Evolutionary conservation across 2,797 vertebrate genomes (phyloP), one percentile per base, ranked within the genome.

Genomic region (Moxostoma hubbsi): DNA sequence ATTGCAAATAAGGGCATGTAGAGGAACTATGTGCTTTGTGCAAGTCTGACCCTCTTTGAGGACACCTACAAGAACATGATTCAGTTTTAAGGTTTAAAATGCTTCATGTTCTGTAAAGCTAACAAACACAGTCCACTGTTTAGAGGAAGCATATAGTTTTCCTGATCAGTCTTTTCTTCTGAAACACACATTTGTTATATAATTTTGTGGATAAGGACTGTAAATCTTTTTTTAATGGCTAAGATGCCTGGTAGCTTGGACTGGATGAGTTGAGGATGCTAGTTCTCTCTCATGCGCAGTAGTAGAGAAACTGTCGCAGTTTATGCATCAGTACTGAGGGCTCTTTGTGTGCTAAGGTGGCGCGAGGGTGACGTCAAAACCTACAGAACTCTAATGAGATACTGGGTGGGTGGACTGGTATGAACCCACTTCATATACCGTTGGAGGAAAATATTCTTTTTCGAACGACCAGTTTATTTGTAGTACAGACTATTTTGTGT

Each of bases 321-420:
- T 71, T 79, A 78, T 82, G 58, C 46, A 66, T 83, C 59, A 54
- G 59, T 11, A 91, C 92, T 91, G 87, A 90, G 87, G 75, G 6
- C 16, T 87, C 91, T 92, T 91, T 93, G 92, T 93, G 9, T 47
- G 73, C 55, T 12, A 9, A 24, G 83, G 82, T 88, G 91, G 87
- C 63, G 84, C 71, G 87, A 89, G 66, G 53, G 13, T 87, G 88
- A 90, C 77, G 87, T 83, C 67, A 75, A 72, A 77, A 53, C 61
- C 51, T 75, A 46, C 68, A 77, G 24, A 69, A 45, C 54, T 70
- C 46, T 74, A 74, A 82, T 82, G 79, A 80, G 67, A 75, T 82
- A 51, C 84, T 54, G 24, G 74, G 80, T 12, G 62, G 55, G 75
- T 85, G 88, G 61, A 85, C 82, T 68, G 45, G 70, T 75, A 68